Evolutionary conservation across 2,113 vertebrate genomes (phyloP).

Genomic region (Saguinus imperator): DNA sequence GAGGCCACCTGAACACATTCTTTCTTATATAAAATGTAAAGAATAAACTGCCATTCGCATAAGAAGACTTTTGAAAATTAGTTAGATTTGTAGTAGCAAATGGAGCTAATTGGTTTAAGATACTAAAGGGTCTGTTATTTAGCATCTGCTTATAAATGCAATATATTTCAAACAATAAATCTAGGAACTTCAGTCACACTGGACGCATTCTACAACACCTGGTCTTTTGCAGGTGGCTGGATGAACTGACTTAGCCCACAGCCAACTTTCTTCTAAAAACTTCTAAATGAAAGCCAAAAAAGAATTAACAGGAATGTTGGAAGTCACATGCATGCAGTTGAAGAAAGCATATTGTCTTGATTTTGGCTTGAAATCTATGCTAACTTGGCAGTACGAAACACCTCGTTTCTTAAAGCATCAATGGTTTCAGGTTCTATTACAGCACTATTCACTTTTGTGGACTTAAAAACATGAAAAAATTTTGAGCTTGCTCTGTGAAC

Average conservation of each 20-base stretch:
- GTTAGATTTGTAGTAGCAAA: background rate
- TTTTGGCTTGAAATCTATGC: constrained; percentile 43
- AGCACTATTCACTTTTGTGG: background rate
- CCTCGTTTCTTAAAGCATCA: constrained; percentile 45
- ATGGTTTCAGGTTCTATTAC: constrained; percentile 25
- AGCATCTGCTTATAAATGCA: background rate
- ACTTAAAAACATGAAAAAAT: constrained; percentile 4
- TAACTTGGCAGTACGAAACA: constrained; percentile 49
- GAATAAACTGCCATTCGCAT: background rate
- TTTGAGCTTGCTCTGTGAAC: background rate
- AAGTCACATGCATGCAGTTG: constrained; percentile 74
- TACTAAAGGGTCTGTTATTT: background rate
- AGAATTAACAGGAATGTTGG: constrained; percentile 4
- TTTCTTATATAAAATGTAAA: background rate
- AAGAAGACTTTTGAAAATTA: background rate
- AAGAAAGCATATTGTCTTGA: constrained; percentile 35
- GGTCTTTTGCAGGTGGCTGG: background rate
- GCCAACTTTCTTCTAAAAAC: constrained; percentile 20
- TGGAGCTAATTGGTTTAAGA: background rate
- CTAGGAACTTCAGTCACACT: background rate
- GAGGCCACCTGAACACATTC: background rate
- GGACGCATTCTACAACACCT: background rate
- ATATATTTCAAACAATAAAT: background rate
- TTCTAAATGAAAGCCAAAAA: constrained; percentile 36
- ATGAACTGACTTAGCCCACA: background rate